These are phyloP conservation scores for Drosophila azteca DNA, from an alignment of 1,140 invertebrate species.

Conservation along the genomic window DNA sequence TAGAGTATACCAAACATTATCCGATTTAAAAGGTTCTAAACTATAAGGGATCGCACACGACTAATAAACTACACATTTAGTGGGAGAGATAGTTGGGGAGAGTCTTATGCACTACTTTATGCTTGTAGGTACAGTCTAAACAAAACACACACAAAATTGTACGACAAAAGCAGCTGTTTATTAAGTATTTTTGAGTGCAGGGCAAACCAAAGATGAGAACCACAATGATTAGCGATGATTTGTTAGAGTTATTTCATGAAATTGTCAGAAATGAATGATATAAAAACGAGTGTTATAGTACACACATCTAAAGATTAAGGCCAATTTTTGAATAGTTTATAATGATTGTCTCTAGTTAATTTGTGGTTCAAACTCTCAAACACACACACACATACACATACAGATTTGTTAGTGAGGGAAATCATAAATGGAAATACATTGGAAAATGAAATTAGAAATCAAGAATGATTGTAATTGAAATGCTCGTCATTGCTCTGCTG, in stretches of 20 bases:
- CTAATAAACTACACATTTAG: slow-evolving; percentile 40
- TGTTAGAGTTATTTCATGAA: slow-evolving; percentile 4
- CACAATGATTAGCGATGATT: slow-evolving; percentile 27
- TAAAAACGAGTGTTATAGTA: slow-evolving; percentile 22
- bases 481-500: slow-evolving; percentile 32
- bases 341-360: slow-evolving; percentile 16
- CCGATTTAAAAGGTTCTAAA: not conserved
- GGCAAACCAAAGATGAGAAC: slow-evolving; percentile 31
- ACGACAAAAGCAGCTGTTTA: slow-evolving; percentile 27
- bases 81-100: slow-evolving; percentile 8
- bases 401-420: slow-evolving; percentile 25
- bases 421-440: slow-evolving; percentile 11
- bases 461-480: slow-evolving; percentile 30
- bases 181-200: slow-evolving; percentile 27
- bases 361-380: not conserved
- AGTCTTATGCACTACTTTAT: slow-evolving; percentile 19
- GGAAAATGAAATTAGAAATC: slow-evolving; percentile 20
- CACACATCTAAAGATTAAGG: slow-evolving; percentile 8
- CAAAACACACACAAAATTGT: slow-evolving; percentile 33
- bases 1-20: slow-evolving; percentile 1
- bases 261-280: slow-evolving; percentile 24
- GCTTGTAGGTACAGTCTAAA: slow-evolving; percentile 9
- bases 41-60: slow-evolving; percentile 13
- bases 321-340: slow-evolving; percentile 19
- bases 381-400: not conserved